Percentiles rank a stretch among this genome's conserved stretches.
Evolutionary conservation across 2,797 vertebrate species (phyloP).

Genomic region (Adelosebastes latens): DNA sequence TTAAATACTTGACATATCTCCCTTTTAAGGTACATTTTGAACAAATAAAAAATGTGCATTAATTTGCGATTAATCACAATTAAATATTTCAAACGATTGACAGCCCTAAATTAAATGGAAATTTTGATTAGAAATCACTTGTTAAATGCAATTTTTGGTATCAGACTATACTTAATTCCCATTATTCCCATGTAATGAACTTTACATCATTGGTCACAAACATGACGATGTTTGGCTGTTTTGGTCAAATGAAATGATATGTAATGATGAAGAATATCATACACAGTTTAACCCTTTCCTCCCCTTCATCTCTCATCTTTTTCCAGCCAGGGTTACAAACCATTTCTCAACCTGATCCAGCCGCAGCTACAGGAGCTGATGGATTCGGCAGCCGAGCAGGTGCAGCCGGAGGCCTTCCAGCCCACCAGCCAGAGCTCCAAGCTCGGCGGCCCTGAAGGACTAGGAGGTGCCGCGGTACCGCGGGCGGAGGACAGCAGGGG

Average conservation of each 20-base stretch:
- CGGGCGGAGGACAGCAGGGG: constrained; percentile 87
- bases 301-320: neutral
- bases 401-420: constrained; percentile 92
- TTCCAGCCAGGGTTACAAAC: constrained; percentile 94
- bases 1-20: too few species aligned
- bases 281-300: neutral
- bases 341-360: constrained; percentile 93
- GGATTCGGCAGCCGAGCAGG: constrained; percentile 86
- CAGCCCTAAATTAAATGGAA: too few species aligned
- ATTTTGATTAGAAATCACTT: too few species aligned
- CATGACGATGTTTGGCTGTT: neutral
- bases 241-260: neutral
- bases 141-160: neutral
- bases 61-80: too few species aligned
- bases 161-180: neutral
- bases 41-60: too few species aligned
- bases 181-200: neutral
- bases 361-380: constrained; percentile 93
- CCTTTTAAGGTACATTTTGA: too few species aligned
- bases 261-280: neutral
- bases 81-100: too few species aligned
- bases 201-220: neutral
- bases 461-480: constrained; percentile 47
- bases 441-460: constrained; percentile 77
- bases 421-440: constrained; percentile 84